Evolutionary conservation across 2,113 vertebrate genomes (phyloP).

Genomic region (Bos javanicus): DNA sequence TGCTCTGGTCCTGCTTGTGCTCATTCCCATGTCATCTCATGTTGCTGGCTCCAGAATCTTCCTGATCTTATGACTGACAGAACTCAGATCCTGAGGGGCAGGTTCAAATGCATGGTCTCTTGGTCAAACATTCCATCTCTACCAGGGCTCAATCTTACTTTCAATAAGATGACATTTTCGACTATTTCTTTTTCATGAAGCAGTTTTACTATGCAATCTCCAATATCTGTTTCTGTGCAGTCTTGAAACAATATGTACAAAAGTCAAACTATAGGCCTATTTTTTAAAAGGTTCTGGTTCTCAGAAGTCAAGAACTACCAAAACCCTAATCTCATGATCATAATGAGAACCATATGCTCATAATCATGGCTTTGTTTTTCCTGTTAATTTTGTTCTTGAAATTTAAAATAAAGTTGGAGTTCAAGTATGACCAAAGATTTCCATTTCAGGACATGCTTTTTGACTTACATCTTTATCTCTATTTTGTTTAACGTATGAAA

Average conservation of each 20-base stretch:
- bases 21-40: neutral
- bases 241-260: neutral
- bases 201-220: neutral
- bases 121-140: neutral
- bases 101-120: neutral
- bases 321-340: neutral
- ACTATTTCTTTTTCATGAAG: slow-evolving; percentile 9
- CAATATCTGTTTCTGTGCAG: neutral
- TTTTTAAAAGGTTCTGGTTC: neutral
- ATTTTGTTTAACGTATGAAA: slow-evolving; percentile 30
- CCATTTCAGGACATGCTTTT: neutral
- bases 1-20: neutral
- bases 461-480: neutral
- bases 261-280: neutral
- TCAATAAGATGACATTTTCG: neutral
- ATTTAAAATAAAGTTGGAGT: slow-evolving; percentile 24
- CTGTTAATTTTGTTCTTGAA: slow-evolving; percentile 31
- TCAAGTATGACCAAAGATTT: slow-evolving; percentile 12
- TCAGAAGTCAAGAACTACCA: neutral
- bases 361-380: neutral
- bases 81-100: neutral
- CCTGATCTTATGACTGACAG: neutral
- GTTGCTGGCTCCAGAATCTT: neutral
- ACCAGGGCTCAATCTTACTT: neutral
- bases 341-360: neutral